phyloP scores from a whole-genome alignment of 2,113 vertebrate genomes.

The Sebastes fasciatus region DNA sequence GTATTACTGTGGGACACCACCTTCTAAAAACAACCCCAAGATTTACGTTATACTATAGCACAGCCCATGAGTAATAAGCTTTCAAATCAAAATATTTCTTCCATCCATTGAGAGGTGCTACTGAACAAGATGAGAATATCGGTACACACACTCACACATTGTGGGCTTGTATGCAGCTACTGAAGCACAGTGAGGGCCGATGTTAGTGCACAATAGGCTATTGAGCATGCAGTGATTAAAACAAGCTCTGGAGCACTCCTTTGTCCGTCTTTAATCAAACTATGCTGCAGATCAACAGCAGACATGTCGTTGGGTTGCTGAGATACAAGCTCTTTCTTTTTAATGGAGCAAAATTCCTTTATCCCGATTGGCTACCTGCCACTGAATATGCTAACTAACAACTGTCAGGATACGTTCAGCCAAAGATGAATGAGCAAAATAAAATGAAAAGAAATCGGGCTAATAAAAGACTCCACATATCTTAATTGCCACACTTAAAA shows the following conservation, averaged over 20 bases:
- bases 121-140: conserved; percentile 36
- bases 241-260: conserved; percentile 51
- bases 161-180: conserved; percentile 40
- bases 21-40: neutral
- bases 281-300: conserved; percentile 51
- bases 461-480: conserved; percentile 64
- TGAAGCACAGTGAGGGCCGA: conserved; percentile 52
- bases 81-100: conserved; percentile 30
- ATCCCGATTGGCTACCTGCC: conserved; percentile 59
- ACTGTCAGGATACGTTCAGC: conserved; percentile 34
- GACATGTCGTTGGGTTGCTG: conserved; percentile 48
- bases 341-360: conserved; percentile 27
- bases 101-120: conserved; percentile 18
- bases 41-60: conserved; percentile 23
- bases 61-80: conserved; percentile 16
- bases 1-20: neutral
- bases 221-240: conserved; percentile 67
- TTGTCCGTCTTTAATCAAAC: conserved; percentile 71
- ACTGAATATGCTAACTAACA: conserved; percentile 49
- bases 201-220: conserved; percentile 59
- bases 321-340: conserved; percentile 39
- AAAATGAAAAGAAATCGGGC: conserved; percentile 46
- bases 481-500: conserved; percentile 71
- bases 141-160: conserved; percentile 36
- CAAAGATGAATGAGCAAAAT: conserved; percentile 50